phyloP scores from a whole-genome alignment of 2,113 vertebrate species.

The Herpetotheres cachinnans region DNA sequence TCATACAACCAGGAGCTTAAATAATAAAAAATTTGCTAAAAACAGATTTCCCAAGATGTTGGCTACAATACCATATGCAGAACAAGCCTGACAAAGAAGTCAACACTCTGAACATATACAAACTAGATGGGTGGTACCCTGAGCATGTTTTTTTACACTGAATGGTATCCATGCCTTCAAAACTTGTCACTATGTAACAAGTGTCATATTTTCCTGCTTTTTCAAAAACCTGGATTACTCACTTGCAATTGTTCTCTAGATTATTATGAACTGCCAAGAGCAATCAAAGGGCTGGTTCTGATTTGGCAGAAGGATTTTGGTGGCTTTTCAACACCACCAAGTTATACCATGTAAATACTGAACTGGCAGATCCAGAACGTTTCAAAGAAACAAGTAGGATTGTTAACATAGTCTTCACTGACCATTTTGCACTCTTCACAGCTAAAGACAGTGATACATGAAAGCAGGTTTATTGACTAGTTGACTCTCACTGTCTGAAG shows the following conservation, averaged over 20 bases:
- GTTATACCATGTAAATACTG: neutral
- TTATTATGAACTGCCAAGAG: neutral
- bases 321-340: neutral
- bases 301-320: neutral
- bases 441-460: neutral
- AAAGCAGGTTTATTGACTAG: neutral
- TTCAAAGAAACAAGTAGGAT: neutral
- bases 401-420: neutral
- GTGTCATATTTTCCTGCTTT: neutral
- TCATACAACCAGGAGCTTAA: neutral
- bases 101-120: neutral
- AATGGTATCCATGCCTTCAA: neutral
- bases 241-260: neutral
- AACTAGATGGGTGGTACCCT: neutral
- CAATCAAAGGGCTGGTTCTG: neutral
- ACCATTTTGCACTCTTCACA: neutral
- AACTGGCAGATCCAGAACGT: neutral
- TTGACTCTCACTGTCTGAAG: neutral
- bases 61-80: neutral
- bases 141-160: rapidly evolving
- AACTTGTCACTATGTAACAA: neutral
- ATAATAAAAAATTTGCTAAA: neutral
- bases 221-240: neutral
- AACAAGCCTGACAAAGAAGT: neutral
- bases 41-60: neutral